phyloP scores from a whole-genome alignment of 2,888 invertebrate genomes.

The Antheraea yamamai region DNA sequence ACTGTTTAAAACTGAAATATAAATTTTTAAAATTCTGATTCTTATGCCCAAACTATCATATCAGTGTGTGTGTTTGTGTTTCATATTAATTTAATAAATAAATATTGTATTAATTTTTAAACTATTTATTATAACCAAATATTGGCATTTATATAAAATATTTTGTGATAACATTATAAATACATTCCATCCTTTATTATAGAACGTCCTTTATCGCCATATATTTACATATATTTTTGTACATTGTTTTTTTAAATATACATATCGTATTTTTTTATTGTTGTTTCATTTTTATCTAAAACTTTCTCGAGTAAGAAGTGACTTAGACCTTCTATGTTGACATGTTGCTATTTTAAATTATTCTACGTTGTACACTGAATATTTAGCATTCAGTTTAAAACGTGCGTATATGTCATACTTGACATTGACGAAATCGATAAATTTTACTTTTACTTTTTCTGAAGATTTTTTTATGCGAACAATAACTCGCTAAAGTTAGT shows the following conservation, averaged over 20 bases:
- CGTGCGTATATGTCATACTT: too few species aligned
- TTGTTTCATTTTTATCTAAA: slow-evolving; percentile 24
- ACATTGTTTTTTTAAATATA: slow-evolving; percentile 48
- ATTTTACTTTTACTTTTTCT: too few species aligned
- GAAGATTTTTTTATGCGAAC: too few species aligned
- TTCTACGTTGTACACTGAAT: too few species aligned
- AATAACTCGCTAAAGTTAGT: too few species aligned
- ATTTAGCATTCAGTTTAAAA: too few species aligned
- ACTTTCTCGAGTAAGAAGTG: too few species aligned
- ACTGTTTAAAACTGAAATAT: too few species aligned
- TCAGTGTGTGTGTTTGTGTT: background rate
- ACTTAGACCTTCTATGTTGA: too few species aligned
- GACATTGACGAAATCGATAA: too few species aligned
- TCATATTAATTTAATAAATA: background rate
- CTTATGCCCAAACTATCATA: slow-evolving; percentile 6
- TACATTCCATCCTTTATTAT: slow-evolving; percentile 61
- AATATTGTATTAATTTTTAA: background rate
- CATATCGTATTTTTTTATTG: slow-evolving; percentile 40
- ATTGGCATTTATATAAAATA: slow-evolving; percentile 23
- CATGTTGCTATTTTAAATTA: too few species aligned
- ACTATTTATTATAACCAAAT: background rate
- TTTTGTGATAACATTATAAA: slow-evolving; percentile 45
- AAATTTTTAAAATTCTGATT: background rate
- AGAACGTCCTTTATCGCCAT: slow-evolving; percentile 58
- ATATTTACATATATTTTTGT: slow-evolving; percentile 62